phyloP scores from a whole-genome alignment of 2,113 vertebrate genomes.

The Pholis gunnellus region DNA sequence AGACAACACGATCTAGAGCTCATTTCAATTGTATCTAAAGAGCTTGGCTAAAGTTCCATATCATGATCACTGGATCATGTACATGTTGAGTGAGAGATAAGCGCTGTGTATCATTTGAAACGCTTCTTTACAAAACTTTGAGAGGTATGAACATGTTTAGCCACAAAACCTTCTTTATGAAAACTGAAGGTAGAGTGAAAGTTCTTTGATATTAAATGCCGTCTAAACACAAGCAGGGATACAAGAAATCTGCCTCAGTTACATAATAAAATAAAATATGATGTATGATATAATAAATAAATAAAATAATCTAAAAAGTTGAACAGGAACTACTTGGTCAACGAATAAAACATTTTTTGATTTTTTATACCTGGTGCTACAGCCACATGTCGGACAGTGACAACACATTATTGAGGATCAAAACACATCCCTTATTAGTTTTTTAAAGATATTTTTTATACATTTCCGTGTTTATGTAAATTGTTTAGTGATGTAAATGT shows the following conservation, averaged over 20 bases:
- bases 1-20: neutral
- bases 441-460: neutral
- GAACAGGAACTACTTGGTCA: neutral
- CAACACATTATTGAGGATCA: neutral
- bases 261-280: neutral
- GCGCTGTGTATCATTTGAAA: neutral
- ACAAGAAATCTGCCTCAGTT: neutral
- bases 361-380: neutral
- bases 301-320: neutral
- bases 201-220: neutral
- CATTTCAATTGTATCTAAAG: neutral
- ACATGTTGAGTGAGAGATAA: neutral
- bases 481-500: neutral
- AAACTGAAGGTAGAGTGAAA: neutral
- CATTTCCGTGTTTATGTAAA: neutral
- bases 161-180: neutral
- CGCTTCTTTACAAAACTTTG: neutral
- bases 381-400: neutral
- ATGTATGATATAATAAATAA: too few species aligned
- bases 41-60: neutral
- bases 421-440: neutral
- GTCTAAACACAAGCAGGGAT: neutral
- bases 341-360: neutral
- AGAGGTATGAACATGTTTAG: neutral
- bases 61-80: neutral